Evolutionary conservation across 2,797 vertebrate genomes (phyloP), one percentile per base, ranked within the genome.

Genomic region (Anolis apletophallus): DNA sequence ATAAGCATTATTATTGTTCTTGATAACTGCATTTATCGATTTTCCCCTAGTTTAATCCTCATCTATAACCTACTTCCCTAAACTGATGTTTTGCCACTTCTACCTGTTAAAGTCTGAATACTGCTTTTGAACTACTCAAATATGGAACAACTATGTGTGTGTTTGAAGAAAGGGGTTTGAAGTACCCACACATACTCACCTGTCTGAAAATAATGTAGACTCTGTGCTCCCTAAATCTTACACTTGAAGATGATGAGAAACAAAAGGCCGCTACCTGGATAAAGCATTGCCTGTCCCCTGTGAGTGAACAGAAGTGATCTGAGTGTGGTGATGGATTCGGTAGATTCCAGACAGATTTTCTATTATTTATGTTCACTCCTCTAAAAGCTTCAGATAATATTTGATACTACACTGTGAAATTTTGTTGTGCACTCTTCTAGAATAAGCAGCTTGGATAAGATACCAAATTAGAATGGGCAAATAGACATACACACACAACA

Each of bases 11-110:
- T 71, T 64, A 40, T 21, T 72, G 32, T 57, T 72, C 46, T 23
- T 61, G 46, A 71, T n/a, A 72, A 72, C 88, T 90, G 76, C 81
- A 86, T 85, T 87, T 80, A 88, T 14, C n/a, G 29, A 57, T 57
- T 87, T 85, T 57, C 91, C 5, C 88, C 1, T 14, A 17, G 69
- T 77, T 90, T 93, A 85, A 90, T 72, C 5, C 67, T 34, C 83
- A 52, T 57, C 55, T 26, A n/a, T 85, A 75, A 85, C 88, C 59
- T 3, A 80, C 80, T 80, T 85, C 34, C 59, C 52, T 80, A 86
- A 72, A 59, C 23, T 2, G 26, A 52, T 29, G n/a, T 3, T 10
- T 34, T 80, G 7, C 77, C n/a, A 23, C 14, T 84, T 11, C 19
- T 36, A 12, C n/a, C 59, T 67, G 10, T 40, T 73, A 29, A 54